Evolutionary conservation across 2,888 invertebrate genomes (phyloP).

Genomic region (Erebia aethiops): DNA sequence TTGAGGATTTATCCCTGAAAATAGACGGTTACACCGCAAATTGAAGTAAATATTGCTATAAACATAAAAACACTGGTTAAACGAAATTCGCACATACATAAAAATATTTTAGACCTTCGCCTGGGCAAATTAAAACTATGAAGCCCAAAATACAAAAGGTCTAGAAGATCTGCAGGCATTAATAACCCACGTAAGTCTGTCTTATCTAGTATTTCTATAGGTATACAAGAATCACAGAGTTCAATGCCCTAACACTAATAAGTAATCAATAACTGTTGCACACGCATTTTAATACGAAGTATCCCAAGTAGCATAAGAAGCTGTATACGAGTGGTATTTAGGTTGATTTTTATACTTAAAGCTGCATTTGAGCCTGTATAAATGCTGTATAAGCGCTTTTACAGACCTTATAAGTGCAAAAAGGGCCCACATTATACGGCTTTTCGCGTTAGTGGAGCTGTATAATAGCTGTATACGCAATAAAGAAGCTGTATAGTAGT

Average conservation of each 20-base stretch:
- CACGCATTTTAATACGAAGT: not conserved
- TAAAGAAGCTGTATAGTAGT: too few relatives aligned
- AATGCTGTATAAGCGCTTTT: too few relatives aligned
- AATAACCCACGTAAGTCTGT: not conserved
- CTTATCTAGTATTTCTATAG: not conserved
- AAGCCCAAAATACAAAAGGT: not conserved
- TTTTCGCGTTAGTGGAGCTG: too few relatives aligned
- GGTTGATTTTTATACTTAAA: too few relatives aligned
- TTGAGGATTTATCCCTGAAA: slow-evolving; percentile 32
- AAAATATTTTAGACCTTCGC: not conserved
- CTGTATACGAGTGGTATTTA: too few relatives aligned
- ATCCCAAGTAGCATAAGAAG: too few relatives aligned
- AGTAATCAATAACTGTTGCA: slow-evolving; percentile 17
- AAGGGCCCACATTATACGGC: too few relatives aligned
- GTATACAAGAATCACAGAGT: not conserved
- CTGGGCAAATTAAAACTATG: not conserved
- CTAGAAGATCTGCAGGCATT: not conserved
- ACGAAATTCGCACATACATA: not conserved
- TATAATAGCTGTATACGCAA: too few relatives aligned
- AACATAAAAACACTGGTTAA: not conserved
- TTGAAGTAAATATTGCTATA: not conserved
- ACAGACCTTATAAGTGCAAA: too few relatives aligned
- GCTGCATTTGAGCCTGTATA: too few relatives aligned
- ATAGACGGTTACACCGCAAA: slow-evolving; percentile 13
- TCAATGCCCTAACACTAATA: not conserved